phyloP scores from a whole-genome alignment of 2,113 vertebrate species.

The Phylloscopus trochilus region DNA sequence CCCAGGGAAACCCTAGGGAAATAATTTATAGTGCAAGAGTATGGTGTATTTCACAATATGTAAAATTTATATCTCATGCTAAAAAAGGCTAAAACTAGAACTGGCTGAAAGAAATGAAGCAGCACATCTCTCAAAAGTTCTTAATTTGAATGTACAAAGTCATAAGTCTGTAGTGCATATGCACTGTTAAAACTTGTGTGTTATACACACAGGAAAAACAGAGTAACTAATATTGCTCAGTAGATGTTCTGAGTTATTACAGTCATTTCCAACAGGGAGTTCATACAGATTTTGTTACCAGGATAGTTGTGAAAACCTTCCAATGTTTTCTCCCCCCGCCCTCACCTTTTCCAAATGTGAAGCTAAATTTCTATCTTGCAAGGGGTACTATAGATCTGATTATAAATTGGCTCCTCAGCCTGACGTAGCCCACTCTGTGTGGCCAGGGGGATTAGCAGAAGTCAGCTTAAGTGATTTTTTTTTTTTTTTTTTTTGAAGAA shows the following conservation, averaged over 20 bases:
- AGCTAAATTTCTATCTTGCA: not conserved
- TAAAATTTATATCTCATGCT: not conserved
- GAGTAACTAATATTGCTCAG: not conserved
- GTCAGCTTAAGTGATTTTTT: not conserved
- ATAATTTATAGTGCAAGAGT: not conserved
- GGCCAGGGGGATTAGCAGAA: slow-evolving; percentile 19
- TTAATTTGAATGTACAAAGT: not conserved
- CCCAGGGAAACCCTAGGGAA: not conserved
- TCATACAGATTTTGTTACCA: not conserved
- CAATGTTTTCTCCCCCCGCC: not conserved
- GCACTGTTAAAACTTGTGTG: not conserved
- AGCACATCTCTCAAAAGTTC: not conserved
- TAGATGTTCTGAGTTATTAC: not conserved
- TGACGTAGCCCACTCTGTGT: not conserved
- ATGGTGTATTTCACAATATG: not conserved
- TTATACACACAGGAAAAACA: not conserved
- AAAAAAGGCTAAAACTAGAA: not conserved
- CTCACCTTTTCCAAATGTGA: not conserved
- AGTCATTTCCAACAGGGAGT: not conserved
- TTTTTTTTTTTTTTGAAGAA: not conserved
- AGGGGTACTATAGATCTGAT: not conserved
- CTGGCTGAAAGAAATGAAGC: not conserved
- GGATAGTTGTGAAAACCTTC: not conserved
- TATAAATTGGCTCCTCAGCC: not conserved
- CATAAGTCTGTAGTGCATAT: not conserved